Percentiles rank a stretch among this genome's conserved stretches.
Conservation (phyloP, 2,888 invertebrate species). For the Boloria selene region DNA sequence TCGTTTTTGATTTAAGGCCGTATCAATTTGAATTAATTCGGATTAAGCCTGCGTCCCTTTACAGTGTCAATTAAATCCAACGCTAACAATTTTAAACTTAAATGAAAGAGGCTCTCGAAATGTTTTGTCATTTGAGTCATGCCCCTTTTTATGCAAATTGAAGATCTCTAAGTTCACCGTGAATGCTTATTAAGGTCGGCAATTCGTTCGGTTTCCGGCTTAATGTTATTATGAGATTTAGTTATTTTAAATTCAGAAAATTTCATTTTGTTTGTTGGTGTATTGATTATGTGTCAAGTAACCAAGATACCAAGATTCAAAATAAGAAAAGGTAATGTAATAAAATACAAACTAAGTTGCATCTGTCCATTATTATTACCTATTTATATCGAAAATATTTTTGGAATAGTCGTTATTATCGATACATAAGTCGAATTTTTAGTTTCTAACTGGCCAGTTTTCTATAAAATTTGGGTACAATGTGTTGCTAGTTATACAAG, state of each 20-base stretch:
- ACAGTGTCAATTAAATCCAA: constrained; percentile 68
- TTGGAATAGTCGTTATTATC: too few species aligned
- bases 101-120: constrained; percentile 72
- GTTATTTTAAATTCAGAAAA: constrained; percentile 61
- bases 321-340: too few species aligned
- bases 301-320: too few species aligned
- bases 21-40: constrained; percentile 69
- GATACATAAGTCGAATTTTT: too few species aligned
- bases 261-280: constrained; percentile 54
- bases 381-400: too few species aligned
- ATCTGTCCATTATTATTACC: too few species aligned
- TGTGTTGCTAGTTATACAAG: too few species aligned
- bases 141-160: constrained; percentile 77
- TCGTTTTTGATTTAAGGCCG: constrained; percentile 50
- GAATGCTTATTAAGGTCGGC: constrained; percentile 60
- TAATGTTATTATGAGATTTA: constrained; percentile 75
- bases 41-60: constrained; percentile 54
- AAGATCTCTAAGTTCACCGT: constrained; percentile 63
- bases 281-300: background rate
- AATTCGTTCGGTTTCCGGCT: constrained; percentile 62
- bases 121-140: constrained; percentile 74
- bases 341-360: too few species aligned
- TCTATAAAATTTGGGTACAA: too few species aligned
- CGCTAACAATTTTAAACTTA: constrained; percentile 75
- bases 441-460: too few species aligned